Percentiles rank a stretch among this genome's conserved stretches.
Conservation (phyloP, 2,113 vertebrate genomes). For the Sorex araneus region DNA sequence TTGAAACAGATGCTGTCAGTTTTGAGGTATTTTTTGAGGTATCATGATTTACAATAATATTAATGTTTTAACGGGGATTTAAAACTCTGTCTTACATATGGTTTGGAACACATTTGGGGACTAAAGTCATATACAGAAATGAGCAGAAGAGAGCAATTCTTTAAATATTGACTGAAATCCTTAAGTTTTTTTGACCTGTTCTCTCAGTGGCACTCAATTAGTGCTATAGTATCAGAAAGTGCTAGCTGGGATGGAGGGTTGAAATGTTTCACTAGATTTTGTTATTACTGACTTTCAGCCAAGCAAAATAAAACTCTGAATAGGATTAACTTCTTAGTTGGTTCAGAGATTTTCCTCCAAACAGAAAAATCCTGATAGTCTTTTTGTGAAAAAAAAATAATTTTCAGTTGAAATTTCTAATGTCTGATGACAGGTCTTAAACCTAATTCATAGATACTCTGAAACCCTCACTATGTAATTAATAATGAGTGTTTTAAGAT, state of each 20-base stretch:
- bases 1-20: background rate
- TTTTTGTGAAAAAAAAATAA: background rate
- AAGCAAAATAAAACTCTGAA: background rate
- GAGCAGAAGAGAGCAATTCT: background rate
- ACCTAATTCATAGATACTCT: background rate
- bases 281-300: conserved; percentile 40
- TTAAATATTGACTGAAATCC: background rate
- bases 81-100: background rate
- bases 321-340: background rate
- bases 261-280: background rate
- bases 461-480: background rate
- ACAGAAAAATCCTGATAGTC: background rate
- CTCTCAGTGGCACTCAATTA: background rate
- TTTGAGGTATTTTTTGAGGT: too few relatives aligned
- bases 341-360: background rate
- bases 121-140: background rate
- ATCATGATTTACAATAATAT: too few relatives aligned
- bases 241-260: background rate
- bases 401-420: conserved; percentile 33
- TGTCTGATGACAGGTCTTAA: conserved; percentile 18
- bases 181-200: conserved; percentile 10
- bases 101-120: background rate
- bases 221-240: background rate
- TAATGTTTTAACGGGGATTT: background rate
- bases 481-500: conserved; percentile 17